Evolutionary conservation across 2,113 vertebrate genomes (phyloP).

Genomic region (Bungarus multicinctus): DNA sequence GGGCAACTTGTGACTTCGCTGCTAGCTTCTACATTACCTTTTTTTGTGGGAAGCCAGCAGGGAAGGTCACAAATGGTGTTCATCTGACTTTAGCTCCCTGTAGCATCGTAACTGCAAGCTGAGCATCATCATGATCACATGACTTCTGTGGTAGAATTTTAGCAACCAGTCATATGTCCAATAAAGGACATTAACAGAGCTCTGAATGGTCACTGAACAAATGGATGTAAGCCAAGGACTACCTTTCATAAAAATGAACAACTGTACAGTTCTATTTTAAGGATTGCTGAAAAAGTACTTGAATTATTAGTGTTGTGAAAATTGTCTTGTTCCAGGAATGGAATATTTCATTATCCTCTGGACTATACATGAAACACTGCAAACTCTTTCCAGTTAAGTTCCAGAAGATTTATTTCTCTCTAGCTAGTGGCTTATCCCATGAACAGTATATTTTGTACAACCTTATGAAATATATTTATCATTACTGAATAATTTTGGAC

Average conservation of each 20-base stretch:
- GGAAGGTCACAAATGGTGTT: background rate
- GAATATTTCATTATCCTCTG: background rate
- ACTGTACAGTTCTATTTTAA: background rate
- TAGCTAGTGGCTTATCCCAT: background rate
- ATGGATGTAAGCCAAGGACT: background rate
- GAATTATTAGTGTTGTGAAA: background rate
- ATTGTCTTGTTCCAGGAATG: background rate
- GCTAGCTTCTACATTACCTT: background rate
- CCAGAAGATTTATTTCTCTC: background rate
- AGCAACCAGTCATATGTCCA: background rate
- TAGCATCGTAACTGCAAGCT: background rate
- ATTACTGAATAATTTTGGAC: background rate
- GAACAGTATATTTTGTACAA: background rate
- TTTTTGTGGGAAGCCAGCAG: background rate
- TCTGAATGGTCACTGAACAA: background rate
- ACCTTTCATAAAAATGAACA: background rate
- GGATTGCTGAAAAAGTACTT: background rate
- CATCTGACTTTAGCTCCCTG: background rate
- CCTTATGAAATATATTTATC: background rate
- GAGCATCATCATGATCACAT: background rate
- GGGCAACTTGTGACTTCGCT: background rate
- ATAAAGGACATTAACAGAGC: too few species aligned
- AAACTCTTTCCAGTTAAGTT: background rate
- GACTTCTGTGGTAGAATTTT: background rate
- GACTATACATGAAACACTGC: background rate